Evolutionary conservation across 2,797 vertebrate species (phyloP).

Genomic region (Gobionotothen gibberifrons): DNA sequence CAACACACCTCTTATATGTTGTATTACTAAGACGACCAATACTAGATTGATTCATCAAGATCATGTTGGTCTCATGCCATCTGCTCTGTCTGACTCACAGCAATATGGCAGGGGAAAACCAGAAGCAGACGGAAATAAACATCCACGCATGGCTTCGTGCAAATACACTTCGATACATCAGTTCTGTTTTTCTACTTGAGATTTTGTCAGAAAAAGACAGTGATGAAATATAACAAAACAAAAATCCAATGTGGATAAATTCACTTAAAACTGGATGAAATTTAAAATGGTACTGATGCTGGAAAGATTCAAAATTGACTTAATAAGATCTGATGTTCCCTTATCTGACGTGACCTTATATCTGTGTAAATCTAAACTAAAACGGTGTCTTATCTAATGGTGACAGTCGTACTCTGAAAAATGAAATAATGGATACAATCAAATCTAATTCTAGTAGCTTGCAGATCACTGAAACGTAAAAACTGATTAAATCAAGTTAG

Average conservation of each 20-base stretch:
- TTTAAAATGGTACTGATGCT: not conserved
- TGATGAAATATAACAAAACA: not conserved
- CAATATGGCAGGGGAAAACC: conserved; percentile 5
- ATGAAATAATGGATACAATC: conserved; percentile 1
- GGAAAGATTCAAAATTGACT: not conserved
- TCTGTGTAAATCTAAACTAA: too few species aligned
- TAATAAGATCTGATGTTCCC: not conserved
- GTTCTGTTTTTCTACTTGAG: too few species aligned
- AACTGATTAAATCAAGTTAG: too few species aligned
- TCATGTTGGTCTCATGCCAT: not conserved
- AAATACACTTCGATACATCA: not conserved
- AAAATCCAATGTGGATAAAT: not conserved
- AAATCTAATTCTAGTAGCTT: conserved; percentile 40
- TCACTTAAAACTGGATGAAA: not conserved
- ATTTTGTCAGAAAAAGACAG: not conserved
- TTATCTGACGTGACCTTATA: too few species aligned
- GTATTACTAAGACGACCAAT: not conserved
- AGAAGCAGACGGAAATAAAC: not conserved
- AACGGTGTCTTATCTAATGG: too few species aligned
- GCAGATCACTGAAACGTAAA: too few species aligned
- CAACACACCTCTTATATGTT: not conserved
- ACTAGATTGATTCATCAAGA: not conserved
- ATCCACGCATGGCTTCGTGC: not conserved
- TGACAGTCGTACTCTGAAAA: too few species aligned
- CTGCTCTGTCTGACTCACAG: conserved; percentile 23